Conservation (phyloP, 2,888 invertebrate species). For the Melinaea menophilus region DNA sequence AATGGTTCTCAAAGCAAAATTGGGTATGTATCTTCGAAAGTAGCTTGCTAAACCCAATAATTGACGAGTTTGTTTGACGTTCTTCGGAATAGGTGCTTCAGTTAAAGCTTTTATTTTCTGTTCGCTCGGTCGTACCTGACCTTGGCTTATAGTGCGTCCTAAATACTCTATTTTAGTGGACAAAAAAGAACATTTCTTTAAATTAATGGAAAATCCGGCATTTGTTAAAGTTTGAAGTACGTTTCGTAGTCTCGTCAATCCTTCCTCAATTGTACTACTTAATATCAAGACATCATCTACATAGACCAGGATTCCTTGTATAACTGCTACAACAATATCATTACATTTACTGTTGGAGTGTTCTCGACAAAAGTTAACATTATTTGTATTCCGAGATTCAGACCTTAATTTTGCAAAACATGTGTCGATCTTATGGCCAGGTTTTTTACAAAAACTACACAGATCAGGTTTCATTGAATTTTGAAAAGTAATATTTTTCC, state of each 20-base stretch:
- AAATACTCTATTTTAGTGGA: neutral
- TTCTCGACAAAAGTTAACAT: too few species aligned
- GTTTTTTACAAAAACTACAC: too few species aligned
- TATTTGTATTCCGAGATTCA: too few species aligned
- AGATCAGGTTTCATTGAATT: too few species aligned
- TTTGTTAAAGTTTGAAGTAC: neutral
- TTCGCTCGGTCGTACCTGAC: neutral
- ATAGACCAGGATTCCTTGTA: too few species aligned
- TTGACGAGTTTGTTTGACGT: neutral
- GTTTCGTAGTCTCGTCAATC: neutral
- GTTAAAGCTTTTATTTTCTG: neutral
- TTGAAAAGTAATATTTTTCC: too few species aligned
- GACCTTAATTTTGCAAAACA: too few species aligned
- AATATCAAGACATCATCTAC: too few species aligned
- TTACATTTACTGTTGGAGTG: too few species aligned
- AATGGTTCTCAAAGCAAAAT: neutral
- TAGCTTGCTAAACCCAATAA: neutral
- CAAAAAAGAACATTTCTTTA: neutral
- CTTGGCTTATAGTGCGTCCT: neutral
- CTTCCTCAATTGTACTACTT: too few species aligned
- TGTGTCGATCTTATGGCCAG: too few species aligned
- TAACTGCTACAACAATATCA: too few species aligned
- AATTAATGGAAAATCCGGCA: neutral
- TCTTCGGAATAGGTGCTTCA: neutral
- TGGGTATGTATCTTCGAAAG: neutral